phyloP scores from a whole-genome alignment of 2,888 invertebrate genomes.

The Acronicta aceris region DNA sequence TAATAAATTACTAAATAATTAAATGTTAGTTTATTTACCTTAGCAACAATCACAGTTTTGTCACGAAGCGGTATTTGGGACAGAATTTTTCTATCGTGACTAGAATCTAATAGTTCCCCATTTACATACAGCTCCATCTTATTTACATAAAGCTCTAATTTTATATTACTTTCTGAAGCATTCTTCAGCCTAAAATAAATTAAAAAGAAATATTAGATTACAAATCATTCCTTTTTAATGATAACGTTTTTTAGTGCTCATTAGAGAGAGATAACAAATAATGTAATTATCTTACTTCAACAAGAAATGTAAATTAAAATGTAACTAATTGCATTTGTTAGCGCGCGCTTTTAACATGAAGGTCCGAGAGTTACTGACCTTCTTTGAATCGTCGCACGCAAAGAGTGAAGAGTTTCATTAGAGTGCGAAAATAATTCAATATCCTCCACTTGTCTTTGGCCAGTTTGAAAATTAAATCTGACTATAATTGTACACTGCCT shows the following conservation, averaged over 20 bases:
- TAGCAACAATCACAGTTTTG: slow-evolving; percentile 93
- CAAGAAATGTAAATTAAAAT: too few relatives aligned
- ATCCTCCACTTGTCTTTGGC: slow-evolving; percentile 96
- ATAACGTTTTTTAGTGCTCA: neutral
- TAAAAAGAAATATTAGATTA: slow-evolving; percentile 5
- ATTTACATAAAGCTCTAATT: slow-evolving; percentile 96
- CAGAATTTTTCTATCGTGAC: slow-evolving; percentile 96
- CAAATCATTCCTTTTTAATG: neutral
- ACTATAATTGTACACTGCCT: slow-evolving; percentile 96
- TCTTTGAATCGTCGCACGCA: slow-evolving; percentile 93
- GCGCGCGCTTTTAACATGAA: too few relatives aligned
- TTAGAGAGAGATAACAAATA: too few relatives aligned
- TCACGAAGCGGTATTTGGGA: slow-evolving; percentile 95
- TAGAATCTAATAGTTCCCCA: slow-evolving; percentile 95
- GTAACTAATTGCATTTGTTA: too few relatives aligned
- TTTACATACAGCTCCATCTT: slow-evolving; percentile 97
- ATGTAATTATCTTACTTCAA: too few relatives aligned
- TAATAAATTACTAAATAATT: neutral
- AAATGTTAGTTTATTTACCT: slow-evolving; percentile 66
- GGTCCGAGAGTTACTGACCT: slow-evolving; percentile 71
- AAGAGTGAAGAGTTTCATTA: slow-evolving; percentile 97
- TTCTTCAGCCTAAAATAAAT: slow-evolving; percentile 81
- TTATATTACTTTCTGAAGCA: slow-evolving; percentile 91
- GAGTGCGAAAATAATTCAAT: slow-evolving; percentile 97
- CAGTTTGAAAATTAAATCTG: slow-evolving; percentile 94